These are phyloP conservation scores for Laticauda laticaudata DNA, from an alignment of 2,113 vertebrate species.

Conservation along the genomic window DNA sequence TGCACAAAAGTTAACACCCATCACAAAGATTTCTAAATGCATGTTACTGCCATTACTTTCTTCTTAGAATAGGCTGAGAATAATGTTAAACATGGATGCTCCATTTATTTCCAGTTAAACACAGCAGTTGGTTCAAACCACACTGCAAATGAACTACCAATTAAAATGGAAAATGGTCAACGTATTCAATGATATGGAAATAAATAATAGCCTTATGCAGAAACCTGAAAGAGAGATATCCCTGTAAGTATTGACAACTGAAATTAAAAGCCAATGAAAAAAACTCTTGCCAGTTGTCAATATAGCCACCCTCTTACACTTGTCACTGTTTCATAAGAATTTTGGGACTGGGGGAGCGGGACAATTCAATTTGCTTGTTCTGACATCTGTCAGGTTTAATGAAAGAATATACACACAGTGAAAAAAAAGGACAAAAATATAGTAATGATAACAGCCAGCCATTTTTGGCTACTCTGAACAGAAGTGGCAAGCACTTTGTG, in stretches of 20 bases:
- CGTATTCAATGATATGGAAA: neutral
- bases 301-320: neutral
- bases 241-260: neutral
- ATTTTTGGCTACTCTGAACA: conserved; percentile 14
- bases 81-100: neutral
- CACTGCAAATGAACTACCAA: conserved; percentile 1
- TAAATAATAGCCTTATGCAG: neutral
- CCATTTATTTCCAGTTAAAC: neutral
- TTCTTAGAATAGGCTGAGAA: neutral
- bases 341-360: neutral
- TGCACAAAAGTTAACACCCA: neutral
- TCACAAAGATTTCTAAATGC: neutral
- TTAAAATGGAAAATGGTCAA: neutral
- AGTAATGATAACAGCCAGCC: neutral
- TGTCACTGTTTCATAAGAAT: conserved; percentile 2
- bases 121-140: neutral
- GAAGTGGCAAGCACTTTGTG: conserved; percentile 1
- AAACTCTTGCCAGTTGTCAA: conserved; percentile 7
- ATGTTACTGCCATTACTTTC: neutral
- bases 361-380: conserved; percentile 3
- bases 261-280: conserved; percentile 1
- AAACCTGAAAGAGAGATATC: neutral
- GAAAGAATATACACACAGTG: neutral
- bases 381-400: conserved; percentile 22
- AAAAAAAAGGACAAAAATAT: neutral